phyloP scores from a whole-genome alignment of 2,797 vertebrate genomes.

The Bradypus variegatus region DNA sequence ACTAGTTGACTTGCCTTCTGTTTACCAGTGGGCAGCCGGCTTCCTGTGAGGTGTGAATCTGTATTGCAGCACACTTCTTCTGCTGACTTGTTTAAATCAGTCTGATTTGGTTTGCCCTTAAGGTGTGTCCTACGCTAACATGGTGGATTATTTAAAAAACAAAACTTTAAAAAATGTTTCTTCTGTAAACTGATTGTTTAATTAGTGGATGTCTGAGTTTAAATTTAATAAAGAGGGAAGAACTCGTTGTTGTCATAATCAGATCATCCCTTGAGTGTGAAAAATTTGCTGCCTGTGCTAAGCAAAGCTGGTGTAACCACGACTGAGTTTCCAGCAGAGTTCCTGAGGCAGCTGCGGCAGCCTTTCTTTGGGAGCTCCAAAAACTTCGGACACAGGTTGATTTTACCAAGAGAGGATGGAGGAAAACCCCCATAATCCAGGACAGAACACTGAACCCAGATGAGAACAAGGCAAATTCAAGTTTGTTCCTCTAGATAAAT shows the following conservation, averaged over 20 bases:
- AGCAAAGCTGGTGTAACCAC: neutral
- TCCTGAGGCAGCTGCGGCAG: neutral
- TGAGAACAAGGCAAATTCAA: neutral
- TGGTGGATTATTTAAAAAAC: neutral
- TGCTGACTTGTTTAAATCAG: neutral
- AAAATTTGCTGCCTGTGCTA: slow-evolving; percentile 33
- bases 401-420: neutral
- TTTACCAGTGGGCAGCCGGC: neutral
- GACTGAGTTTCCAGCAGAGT: neutral
- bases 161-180: neutral
- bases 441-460: neutral
- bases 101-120: neutral
- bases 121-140: neutral
- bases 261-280: slow-evolving; percentile 29
- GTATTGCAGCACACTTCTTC: neutral
- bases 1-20: neutral
- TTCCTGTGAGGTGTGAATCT: neutral
- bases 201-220: slow-evolving; percentile 37
- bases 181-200: slow-evolving; percentile 7
- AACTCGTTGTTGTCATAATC: neutral
- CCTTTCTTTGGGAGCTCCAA: neutral
- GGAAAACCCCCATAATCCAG: neutral
- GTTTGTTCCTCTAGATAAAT: neutral
- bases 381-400: neutral
- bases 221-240: neutral